Base-by-base conservation (phyloP, 2,888 invertebrate species). In the Parnassius smintheus region DNA sequence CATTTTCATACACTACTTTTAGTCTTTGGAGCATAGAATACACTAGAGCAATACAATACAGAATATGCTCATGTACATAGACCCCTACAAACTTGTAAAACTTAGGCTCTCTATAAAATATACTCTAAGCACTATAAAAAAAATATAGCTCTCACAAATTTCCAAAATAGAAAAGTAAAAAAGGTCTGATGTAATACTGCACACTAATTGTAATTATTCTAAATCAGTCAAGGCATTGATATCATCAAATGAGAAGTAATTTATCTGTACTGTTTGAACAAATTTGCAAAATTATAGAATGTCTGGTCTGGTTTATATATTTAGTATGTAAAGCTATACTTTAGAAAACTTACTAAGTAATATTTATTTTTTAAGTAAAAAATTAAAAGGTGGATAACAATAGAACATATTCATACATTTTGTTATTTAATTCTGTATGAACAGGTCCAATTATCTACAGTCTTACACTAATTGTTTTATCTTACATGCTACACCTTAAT, bases 181-280 rank as follows among this genome's bases (percentile, higher is more conserved):
- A 88, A 82, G 82, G 82, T 72, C 71, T 80, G 82, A 81, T 88
- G 86, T 91, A 91, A 91, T 91, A 91, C 91, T 91, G 91, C 87
- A 88, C 81, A 82, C 82, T 82, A 82, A 78, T 67, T 80, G 82
- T 84, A 18, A 49, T 35, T 87, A 87, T 77, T 85, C 88, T 90
- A 86, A 88, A 88, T 91, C 91, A 91, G 90, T 90, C 90, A 83
- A 86, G 83, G 81, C 78, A 78, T 82, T 82, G 78, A 80, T 54
- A 53, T 41, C n/a, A 54, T 79, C 74, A 78, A 81, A 78, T 76
- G 74, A 83, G 80, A 82, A 72, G 74, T 78, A 78, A 78, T 74
- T 71, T 75, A 69, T 70, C 66, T 71, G 70, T 70, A 48, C 48
- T 74, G 71, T 75, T 74, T 73, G 70, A 76, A 56, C 59, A 73